A percentile compares a stretch with the other conserved stretches of the same genome.
Conservation (phyloP, 2,797 vertebrate genomes). For the Anas capensis region DNA sequence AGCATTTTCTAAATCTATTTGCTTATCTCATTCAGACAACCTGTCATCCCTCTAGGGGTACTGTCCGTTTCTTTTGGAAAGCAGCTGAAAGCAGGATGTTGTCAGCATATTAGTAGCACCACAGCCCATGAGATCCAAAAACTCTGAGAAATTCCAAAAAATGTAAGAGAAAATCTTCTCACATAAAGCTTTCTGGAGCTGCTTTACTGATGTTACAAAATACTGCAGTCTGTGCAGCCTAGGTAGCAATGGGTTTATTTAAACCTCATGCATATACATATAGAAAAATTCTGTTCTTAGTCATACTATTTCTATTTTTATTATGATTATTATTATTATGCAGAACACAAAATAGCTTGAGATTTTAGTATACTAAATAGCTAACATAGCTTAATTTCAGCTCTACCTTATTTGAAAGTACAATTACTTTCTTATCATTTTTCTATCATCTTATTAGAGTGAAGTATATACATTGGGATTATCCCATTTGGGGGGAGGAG, state of each 20-base stretch:
- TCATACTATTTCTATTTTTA: not conserved
- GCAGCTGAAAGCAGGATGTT: slow-evolving; percentile 50
- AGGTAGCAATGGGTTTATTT: not conserved
- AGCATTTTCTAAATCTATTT: slow-evolving; percentile 68
- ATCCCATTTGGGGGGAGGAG: not conserved
- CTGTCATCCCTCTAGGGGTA: slow-evolving; percentile 62
- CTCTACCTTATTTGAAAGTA: not conserved
- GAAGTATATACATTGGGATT: not conserved
- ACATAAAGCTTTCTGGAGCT: not conserved
- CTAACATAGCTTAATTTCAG: not conserved
- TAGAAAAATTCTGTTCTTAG: not conserved
- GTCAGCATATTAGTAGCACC: slow-evolving; percentile 44
- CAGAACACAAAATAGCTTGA: not conserved
- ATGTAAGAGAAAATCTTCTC: not conserved
- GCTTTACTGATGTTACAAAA: not conserved
- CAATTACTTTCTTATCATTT: not conserved
- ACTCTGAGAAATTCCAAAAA: not conserved
- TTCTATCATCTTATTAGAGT: not conserved
- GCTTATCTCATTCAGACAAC: slow-evolving; percentile 70
- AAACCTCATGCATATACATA: not conserved
- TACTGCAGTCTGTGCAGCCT: not conserved
- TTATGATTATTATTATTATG: not conserved
- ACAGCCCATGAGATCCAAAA: not conserved
- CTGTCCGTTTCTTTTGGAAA: slow-evolving; percentile 35
- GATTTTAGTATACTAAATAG: not conserved